phyloP scores from a whole-genome alignment of 2,113 vertebrate genomes.

The Scartelaos histophorus region DNA sequence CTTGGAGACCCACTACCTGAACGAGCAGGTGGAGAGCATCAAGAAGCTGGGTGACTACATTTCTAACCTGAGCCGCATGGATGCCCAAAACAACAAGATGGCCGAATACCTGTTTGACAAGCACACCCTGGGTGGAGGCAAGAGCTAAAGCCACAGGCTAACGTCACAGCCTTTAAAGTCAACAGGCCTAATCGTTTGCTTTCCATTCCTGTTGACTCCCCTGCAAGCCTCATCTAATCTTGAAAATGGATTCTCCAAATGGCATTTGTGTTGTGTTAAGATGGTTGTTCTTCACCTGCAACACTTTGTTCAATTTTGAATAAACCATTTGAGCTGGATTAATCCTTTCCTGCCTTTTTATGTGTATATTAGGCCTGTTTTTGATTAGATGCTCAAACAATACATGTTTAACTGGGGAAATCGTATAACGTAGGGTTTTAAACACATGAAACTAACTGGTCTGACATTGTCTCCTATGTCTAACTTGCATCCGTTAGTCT shows the following conservation, averaged over 20 bases:
- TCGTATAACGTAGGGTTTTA: too few species aligned
- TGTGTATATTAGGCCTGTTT: not conserved
- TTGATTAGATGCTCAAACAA: too few species aligned
- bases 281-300: not conserved
- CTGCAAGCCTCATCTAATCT: too few species aligned
- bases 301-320: slow-evolving; percentile 18
- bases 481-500: too few species aligned
- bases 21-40: slow-evolving; percentile 92
- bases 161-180: not conserved
- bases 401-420: too few species aligned
- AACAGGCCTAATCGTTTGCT: not conserved
- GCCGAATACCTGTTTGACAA: slow-evolving; percentile 97
- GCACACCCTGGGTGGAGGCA: slow-evolving; percentile 81
- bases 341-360: not conserved
- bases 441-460: too few species aligned
- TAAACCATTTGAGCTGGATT: slow-evolving; percentile 65
- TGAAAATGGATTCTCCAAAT: not conserved
- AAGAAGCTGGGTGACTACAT: slow-evolving; percentile 87
- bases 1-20: slow-evolving; percentile 92
- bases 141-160: slow-evolving; percentile 61
- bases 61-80: slow-evolving; percentile 79
- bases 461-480: too few species aligned
- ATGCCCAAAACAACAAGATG: slow-evolving; percentile 80
- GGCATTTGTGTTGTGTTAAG: not conserved
- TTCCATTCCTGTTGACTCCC: slow-evolving; percentile 6